Evolutionary conservation across 2,888 invertebrate genomes (phyloP).

Genomic region (Sphaeridia pumilis): DNA sequence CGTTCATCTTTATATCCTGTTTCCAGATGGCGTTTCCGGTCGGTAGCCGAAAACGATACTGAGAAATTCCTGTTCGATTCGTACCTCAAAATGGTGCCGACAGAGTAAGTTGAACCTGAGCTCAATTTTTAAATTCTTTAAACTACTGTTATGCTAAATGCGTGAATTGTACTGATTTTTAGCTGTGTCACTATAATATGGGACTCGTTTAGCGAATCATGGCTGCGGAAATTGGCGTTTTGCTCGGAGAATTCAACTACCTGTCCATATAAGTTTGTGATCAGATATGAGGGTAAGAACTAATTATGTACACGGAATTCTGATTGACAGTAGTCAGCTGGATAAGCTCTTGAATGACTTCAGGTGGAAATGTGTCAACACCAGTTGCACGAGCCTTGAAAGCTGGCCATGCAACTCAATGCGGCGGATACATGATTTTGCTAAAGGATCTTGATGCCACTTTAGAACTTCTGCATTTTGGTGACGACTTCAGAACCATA

Average conservation of each 20-base stretch:
- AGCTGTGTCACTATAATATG: constrained; percentile 29
- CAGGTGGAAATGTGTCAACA: constrained; percentile 20
- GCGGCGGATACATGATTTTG: constrained; percentile 30
- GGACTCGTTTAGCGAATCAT: constrained; percentile 19
- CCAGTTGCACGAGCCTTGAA: constrained; percentile 17
- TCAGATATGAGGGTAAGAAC: constrained; percentile 18
- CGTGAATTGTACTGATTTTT: background rate
- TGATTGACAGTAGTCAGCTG: background rate
- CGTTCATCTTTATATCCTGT: too few species aligned
- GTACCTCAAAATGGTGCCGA: constrained; percentile 22
- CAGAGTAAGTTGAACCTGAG: constrained; percentile 22
- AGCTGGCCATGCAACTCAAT: constrained; percentile 26
- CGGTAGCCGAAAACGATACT: constrained; percentile 20
- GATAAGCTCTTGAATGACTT: background rate
- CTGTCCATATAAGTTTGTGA: constrained; percentile 15
- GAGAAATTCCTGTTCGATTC: constrained; percentile 26
- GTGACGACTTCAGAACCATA: constrained; percentile 27
- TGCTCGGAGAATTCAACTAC: constrained; percentile 10
- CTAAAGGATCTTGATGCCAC: constrained; percentile 15
- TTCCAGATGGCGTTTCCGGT: background rate
- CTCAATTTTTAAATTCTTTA: background rate
- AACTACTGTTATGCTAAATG: background rate
- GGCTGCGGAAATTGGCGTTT: constrained; percentile 19
- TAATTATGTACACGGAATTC: background rate
- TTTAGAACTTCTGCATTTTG: constrained; percentile 23